Percentiles rank a stretch among this genome's conserved stretches.
Evolutionary conservation across 2,888 invertebrate species (phyloP).

Genomic region (Elaeidobius kamerunicus): DNA sequence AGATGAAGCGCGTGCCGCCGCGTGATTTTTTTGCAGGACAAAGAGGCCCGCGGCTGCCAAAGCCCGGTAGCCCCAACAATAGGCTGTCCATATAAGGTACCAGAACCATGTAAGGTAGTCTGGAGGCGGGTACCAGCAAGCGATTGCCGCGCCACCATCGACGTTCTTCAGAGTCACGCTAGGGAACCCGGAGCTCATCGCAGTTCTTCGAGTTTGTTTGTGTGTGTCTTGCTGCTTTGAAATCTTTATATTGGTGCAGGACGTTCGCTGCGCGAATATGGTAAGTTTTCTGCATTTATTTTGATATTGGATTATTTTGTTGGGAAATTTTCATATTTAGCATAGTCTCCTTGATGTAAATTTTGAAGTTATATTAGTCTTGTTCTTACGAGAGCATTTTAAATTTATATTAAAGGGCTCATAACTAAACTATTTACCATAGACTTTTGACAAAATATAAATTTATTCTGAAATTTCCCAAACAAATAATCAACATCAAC

Average conservation of each 20-base stretch:
- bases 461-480: neutral
- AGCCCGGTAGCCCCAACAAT: slow-evolving; percentile 33
- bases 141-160: slow-evolving; percentile 23
- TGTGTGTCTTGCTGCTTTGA: slow-evolving; percentile 14
- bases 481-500: neutral
- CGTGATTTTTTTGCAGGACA: slow-evolving; percentile 25
- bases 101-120: slow-evolving; percentile 45
- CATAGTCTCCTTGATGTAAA: too few species aligned
- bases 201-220: slow-evolving; percentile 19
- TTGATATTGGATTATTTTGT: neutral
- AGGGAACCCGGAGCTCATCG: slow-evolving; percentile 19
- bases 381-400: too few species aligned
- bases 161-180: slow-evolving; percentile 14
- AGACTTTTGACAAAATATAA: too few species aligned
- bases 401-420: too few species aligned
- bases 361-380: too few species aligned
- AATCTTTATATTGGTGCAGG: neutral
- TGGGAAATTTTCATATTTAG: too few species aligned
- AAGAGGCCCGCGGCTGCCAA: slow-evolving; percentile 27
- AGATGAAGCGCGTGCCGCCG: slow-evolving; percentile 30
- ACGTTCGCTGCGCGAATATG: slow-evolving; percentile 10
- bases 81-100: slow-evolving; percentile 43
- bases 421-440: too few species aligned
- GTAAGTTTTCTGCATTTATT: slow-evolving; percentile 5
- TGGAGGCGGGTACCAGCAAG: slow-evolving; percentile 27